A percentile compares a stretch with the other conserved stretches of the same genome.
Evolutionary conservation across 2,113 vertebrate genomes (phyloP).

Genomic region (Lampris megalopsis): DNA sequence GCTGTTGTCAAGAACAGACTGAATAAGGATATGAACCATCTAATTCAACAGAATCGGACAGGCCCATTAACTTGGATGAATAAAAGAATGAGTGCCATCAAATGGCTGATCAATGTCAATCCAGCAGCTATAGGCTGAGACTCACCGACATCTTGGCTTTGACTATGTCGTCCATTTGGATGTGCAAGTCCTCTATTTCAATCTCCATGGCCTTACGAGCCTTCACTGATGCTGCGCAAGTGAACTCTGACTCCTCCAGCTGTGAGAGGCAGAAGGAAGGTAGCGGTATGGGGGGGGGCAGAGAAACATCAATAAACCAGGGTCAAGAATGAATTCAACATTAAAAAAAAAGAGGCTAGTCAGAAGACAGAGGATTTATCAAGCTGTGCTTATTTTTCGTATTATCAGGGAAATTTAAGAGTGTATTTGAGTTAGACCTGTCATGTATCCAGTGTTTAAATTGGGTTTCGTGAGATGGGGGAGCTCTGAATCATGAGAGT

Average conservation of each 20-base stretch:
- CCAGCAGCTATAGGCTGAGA: background rate
- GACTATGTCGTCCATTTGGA: conserved; percentile 94
- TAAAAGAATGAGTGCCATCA: too few relatives aligned
- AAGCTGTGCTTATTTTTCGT: background rate
- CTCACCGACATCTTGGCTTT: conserved; percentile 93
- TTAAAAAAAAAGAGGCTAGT: background rate
- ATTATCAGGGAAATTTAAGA: background rate
- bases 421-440: too few relatives aligned
- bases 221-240: conserved; percentile 91
- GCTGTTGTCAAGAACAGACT: too few relatives aligned
- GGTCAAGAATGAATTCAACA: conserved; percentile 22
- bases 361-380: conserved; percentile 8
- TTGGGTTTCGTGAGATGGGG: too few relatives aligned
- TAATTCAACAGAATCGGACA: too few relatives aligned
- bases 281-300: background rate
- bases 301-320: conserved; percentile 18
- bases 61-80: too few relatives aligned
- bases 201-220: conserved; percentile 96
- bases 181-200: conserved; percentile 96
- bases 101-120: too few relatives aligned
- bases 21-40: too few relatives aligned
- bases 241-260: conserved; percentile 99
- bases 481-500: too few relatives aligned
- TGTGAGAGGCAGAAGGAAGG: conserved; percentile 61
- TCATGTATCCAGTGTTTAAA: too few relatives aligned